A percentile compares a stretch with the other conserved stretches of the same genome.
These are phyloP conservation scores for Alsophila aescularia DNA, from an alignment of 2,888 invertebrate genomes.

Conservation along the genomic window DNA sequence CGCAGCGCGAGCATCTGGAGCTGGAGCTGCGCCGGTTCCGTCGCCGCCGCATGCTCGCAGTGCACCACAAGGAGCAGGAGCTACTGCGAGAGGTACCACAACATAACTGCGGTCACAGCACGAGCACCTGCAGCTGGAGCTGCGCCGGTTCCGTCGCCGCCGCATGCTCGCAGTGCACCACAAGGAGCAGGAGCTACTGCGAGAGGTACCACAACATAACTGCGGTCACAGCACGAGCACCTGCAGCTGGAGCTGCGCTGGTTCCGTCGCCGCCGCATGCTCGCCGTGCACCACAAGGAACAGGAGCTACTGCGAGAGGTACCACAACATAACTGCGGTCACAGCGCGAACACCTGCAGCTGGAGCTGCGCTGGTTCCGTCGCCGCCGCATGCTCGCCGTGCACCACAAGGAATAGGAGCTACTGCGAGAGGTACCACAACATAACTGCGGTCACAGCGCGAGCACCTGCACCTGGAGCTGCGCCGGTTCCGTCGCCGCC, in stretches of 20 bases:
- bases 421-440: slow-evolving; percentile 90
- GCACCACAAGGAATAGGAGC: slow-evolving; percentile 96
- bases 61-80: slow-evolving; percentile 96
- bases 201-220: slow-evolving; percentile 87
- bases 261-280: slow-evolving; percentile 95
- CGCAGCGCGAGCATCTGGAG: slow-evolving; percentile 96
- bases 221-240: too few species aligned
- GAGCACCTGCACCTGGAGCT: background rate
- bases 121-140: slow-evolving; percentile 40
- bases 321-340: slow-evolving; percentile 28
- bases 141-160: slow-evolving; percentile 95
- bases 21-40: slow-evolving; percentile 96
- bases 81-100: slow-evolving; percentile 90
- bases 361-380: slow-evolving; percentile 91
- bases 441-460: too few species aligned
- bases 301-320: slow-evolving; percentile 96
- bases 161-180: slow-evolving; percentile 93
- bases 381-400: slow-evolving; percentile 94
- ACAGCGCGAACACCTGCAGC: background rate
- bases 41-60: slow-evolving; percentile 93
- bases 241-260: slow-evolving; percentile 86
- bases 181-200: slow-evolving; percentile 95
- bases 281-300: slow-evolving; percentile 93
- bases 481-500: too few species aligned
- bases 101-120: too few species aligned